Evolutionary conservation across 1,140 invertebrate genomes (phyloP).

Genomic region (Drosophila mauritiana): DNA sequence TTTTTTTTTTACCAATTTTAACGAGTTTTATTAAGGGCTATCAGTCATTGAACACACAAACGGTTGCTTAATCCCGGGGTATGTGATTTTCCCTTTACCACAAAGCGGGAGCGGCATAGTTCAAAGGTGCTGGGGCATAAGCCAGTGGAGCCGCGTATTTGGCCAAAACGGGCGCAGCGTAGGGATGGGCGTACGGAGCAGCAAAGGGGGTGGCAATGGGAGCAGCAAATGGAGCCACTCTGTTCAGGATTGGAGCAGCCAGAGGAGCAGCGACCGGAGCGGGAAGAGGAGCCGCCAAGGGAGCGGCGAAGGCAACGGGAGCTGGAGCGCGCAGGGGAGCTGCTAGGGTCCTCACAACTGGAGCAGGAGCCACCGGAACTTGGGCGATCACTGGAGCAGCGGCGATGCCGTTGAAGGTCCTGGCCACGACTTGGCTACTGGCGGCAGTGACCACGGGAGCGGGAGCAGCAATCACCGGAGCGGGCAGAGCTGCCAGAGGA

Average conservation of each 20-base stretch:
- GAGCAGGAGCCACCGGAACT: constrained; percentile 52
- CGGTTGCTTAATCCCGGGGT: constrained; percentile 43
- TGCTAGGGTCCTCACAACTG: constrained; percentile 39
- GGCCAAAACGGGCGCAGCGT: constrained; percentile 46
- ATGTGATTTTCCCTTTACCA: constrained; percentile 43
- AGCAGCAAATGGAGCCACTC: constrained; percentile 33
- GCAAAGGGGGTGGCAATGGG: constrained; percentile 39
- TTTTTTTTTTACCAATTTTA: constrained; percentile 49
- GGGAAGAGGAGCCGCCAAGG: constrained; percentile 39
- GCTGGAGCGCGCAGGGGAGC: constrained; percentile 38
- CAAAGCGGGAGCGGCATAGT: constrained; percentile 63
- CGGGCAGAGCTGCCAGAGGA: constrained; percentile 62
- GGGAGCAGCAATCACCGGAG: constrained; percentile 63
- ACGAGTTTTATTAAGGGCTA: constrained; percentile 76
- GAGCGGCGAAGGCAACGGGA: constrained; percentile 27
- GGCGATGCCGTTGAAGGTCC: constrained; percentile 85
- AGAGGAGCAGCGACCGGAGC: constrained; percentile 25
- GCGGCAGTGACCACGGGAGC: constrained; percentile 84
- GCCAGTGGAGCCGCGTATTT: constrained; percentile 60
- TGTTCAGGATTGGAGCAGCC: constrained; percentile 21
- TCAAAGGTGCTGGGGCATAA: constrained; percentile 57
- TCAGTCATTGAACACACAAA: constrained; percentile 70
- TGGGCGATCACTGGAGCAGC: constrained; percentile 67
- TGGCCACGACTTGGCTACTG: constrained; percentile 85
- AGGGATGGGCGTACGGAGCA: constrained; percentile 41